Base-by-base conservation (phyloP, 2,113 vertebrate genomes). In the Daboia siamensis region DNA sequence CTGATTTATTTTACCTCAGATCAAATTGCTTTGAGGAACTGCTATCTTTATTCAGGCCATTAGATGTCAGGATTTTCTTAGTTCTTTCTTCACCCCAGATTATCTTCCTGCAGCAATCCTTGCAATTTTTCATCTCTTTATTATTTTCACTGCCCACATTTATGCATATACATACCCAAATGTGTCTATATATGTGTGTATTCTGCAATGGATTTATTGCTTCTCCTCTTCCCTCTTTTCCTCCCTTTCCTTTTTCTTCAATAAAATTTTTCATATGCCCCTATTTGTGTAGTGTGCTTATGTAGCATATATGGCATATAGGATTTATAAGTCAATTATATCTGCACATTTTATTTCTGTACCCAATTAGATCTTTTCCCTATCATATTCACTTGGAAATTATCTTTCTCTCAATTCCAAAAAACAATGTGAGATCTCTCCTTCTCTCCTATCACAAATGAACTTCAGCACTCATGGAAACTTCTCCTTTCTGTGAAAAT, bases 51-150 rank as follows among this genome's bases (percentile, higher is more conserved):
- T 59, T 21, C 39, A 59, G 8, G 24, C 88, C 92, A 86, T 88
- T 51, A 93, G 92, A 64, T 93, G 92, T 90, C 92, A 93, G 92
- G 44, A 20, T 90, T 86, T 85, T 92, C 88, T 86, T 52, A 46
- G 86, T 10, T 85, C 33, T 80, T 51, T 52, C 12, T 29, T 39
- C 46, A 26, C 4, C 33, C 33, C 61, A 55, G 9, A 85, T 92
- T 57, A n/a, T 89, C 39, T 48, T 4, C 24, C 52, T 24, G 0
- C 15, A 5, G 21, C 48, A 54, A 54, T 56, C 26, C 15, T 29
- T 57, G 39, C 24, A 57, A 26, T 3, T 86, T 85, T 57, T 91
- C 23, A 21, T 33, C n/a, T 69, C 52, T 39, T 23, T 12, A 51
- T 15, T 51, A 21, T 33, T 74, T n/a, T 55, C 5, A n/a, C 9